Evolutionary conservation across 2,113 vertebrate genomes (phyloP), one percentile per base, ranked within the genome.

Genomic region (Ranitomeya variabilis): DNA sequence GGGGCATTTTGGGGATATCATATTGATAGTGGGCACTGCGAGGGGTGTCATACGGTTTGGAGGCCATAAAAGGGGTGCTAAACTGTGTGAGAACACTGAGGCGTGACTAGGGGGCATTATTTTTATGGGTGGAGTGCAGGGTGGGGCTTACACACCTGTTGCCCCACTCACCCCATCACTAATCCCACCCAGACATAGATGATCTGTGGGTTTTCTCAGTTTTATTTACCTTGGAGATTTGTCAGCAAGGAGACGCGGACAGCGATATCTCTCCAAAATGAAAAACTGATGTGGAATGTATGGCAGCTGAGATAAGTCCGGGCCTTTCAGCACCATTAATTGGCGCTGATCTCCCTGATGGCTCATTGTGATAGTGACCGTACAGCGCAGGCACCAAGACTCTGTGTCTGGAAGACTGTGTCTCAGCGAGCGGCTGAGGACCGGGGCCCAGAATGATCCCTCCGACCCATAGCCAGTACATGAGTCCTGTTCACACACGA

Each of bases 321-420:
- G 9, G 55, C 23, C 76, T 80, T 66, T 80, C 86, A 80, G 77
- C 86, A 80, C 45, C 19, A 71, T 59, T 87, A 69, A 87, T 87
- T 80, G 52, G 12, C 3, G 31, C 69, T 64, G 67, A 16, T 76
- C 71, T 76, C 45, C 0, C 0, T 15, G 51, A 62, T 55, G 5
- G 80, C 23, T 6, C 21, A 14, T 51, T 45, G 31, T 12, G 31
- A 87, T 82, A 31, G 59, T 23, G 23, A 80, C 51, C 18, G 11
- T 71, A 37, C 19, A 2, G 11, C 0, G 16, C 26, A 66, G 31
- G 26, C 55, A 19, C 11, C 52, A 51, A 3, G 9, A 76, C 0
- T 78, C 12, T 37, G 55, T 12, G 7, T 80, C 37, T 80, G 86
- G 26, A 12, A 67, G 21, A 23, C 14, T 26, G 60, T 59, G 26